Percentiles rank a stretch among this genome's conserved stretches.
phyloP scores from a whole-genome alignment of 2,888 invertebrate genomes.

The Xanthorhoe designata region DNA sequence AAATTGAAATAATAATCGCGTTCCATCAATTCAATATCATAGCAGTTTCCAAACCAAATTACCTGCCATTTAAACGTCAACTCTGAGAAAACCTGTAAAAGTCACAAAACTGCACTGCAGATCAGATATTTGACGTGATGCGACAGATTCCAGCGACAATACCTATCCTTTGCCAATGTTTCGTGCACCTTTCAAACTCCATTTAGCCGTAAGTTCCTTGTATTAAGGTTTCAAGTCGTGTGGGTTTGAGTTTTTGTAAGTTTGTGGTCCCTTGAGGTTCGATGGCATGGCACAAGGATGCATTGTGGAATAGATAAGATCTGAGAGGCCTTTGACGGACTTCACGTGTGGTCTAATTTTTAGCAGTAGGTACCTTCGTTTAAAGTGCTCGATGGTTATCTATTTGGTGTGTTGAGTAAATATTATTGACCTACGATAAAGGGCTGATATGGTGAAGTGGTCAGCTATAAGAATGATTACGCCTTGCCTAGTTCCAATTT shows the following conservation, averaged over 20 bases:
- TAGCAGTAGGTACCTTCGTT: conserved; percentile 46
- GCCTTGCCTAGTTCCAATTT: not conserved
- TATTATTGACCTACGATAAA: conserved; percentile 12
- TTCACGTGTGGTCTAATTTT: conserved; percentile 72
- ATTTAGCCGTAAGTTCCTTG: conserved; percentile 34
- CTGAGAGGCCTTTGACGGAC: conserved; percentile 60
- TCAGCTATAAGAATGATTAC: no score
- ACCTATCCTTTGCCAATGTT: conserved; percentile 28
- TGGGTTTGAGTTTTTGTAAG: conserved; percentile 32
- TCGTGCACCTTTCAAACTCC: conserved; percentile 36
- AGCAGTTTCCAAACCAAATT: not conserved
- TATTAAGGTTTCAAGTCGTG: conserved; percentile 46
- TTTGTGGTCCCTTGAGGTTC: conserved; percentile 56
- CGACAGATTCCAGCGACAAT: conserved; percentile 43
- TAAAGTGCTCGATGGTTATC: conserved; percentile 34
- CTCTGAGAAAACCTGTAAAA: conserved; percentile 12
- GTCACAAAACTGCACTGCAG: conserved; percentile 18
- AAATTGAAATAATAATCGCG: no score
- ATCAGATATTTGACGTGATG: conserved; percentile 32
- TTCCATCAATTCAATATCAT: not conserved
- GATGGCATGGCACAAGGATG: conserved; percentile 57
- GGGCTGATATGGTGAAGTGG: conserved; percentile 6
- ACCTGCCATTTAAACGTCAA: conserved; percentile 10
- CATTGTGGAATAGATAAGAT: conserved; percentile 72
- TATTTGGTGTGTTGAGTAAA: conserved; percentile 18